phyloP scores from a whole-genome alignment of 1,140 invertebrate species.

The Drosophila nikananu region DNA sequence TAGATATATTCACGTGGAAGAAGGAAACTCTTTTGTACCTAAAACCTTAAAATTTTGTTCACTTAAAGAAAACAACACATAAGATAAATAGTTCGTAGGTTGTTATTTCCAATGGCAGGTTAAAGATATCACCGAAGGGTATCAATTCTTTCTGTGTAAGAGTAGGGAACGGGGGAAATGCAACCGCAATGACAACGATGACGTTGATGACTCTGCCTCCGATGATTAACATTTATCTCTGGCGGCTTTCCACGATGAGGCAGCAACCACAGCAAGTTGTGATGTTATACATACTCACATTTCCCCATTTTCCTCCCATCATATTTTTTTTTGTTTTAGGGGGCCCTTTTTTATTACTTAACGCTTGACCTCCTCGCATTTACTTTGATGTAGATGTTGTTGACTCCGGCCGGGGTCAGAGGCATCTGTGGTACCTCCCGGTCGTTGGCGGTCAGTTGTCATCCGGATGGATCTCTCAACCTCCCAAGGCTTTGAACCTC shows the following conservation, averaged over 20 bases:
- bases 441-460: slow-evolving; percentile 32
- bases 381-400: slow-evolving; percentile 70
- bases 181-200: slow-evolving; percentile 65
- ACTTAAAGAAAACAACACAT: not conserved
- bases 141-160: slow-evolving; percentile 17
- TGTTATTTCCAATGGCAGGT: not conserved
- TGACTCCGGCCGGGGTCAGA: slow-evolving; percentile 72
- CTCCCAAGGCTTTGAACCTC: slow-evolving; percentile 66
- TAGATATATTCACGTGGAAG: no score
- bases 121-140: not conserved
- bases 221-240: slow-evolving; percentile 70
- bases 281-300: slow-evolving; percentile 41
- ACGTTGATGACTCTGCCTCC: slow-evolving; percentile 48
- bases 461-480: slow-evolving; percentile 17
- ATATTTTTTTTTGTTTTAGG: slow-evolving; percentile 7
- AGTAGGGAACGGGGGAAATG: slow-evolving; percentile 43
- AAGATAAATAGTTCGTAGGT: not conserved
- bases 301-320: slow-evolving; percentile 4
- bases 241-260: slow-evolving; percentile 54
- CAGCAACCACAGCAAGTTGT: slow-evolving; percentile 25
- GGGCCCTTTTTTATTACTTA: slow-evolving; percentile 68
- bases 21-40: no score
- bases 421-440: slow-evolving; percentile 44
- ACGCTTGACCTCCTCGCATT: slow-evolving; percentile 78
- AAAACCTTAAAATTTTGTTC: no score